Evolutionary conservation across 2,797 vertebrate genomes (phyloP).

Genomic region (Anguilla marmorata): DNA sequence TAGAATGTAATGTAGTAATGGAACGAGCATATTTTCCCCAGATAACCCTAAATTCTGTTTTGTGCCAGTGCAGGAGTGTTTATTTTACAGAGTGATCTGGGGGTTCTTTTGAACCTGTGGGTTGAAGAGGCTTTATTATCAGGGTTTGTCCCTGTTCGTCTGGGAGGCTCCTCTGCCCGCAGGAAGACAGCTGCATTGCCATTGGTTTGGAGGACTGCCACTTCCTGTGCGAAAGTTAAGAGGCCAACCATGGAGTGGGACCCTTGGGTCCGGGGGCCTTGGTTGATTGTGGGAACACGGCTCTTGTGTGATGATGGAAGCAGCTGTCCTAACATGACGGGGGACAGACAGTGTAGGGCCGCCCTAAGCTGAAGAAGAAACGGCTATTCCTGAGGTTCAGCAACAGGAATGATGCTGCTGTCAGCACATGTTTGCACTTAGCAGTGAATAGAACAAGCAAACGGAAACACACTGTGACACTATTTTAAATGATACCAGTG

Average conservation of each 20-base stretch:
- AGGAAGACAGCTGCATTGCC: constrained; percentile 12
- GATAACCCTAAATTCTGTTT: neutral
- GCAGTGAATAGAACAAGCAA: neutral
- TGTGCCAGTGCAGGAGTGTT: neutral
- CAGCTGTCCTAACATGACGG: constrained; percentile 6
- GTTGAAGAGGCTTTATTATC: neutral
- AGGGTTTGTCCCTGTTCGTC: neutral
- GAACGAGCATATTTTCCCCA: neutral
- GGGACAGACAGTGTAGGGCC: constrained; percentile 9
- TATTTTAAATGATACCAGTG: neutral
- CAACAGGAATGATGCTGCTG: neutral
- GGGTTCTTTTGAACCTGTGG: neutral
- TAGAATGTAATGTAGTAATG: neutral
- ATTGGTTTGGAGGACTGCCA: neutral
- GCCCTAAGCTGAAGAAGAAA: neutral
- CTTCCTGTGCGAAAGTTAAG: neutral
- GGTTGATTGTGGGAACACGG: neutral
- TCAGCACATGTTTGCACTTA: neutral
- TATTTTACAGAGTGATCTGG: neutral
- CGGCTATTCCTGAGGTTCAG: neutral
- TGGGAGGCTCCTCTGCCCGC: neutral
- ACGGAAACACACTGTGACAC: neutral
- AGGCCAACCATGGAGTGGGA: neutral
- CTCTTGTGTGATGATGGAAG: constrained; percentile 14
- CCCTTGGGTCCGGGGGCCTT: neutral